These are phyloP conservation scores for Atethmia centrago DNA, from an alignment of 2,888 invertebrate species.

Conservation along the genomic window DNA sequence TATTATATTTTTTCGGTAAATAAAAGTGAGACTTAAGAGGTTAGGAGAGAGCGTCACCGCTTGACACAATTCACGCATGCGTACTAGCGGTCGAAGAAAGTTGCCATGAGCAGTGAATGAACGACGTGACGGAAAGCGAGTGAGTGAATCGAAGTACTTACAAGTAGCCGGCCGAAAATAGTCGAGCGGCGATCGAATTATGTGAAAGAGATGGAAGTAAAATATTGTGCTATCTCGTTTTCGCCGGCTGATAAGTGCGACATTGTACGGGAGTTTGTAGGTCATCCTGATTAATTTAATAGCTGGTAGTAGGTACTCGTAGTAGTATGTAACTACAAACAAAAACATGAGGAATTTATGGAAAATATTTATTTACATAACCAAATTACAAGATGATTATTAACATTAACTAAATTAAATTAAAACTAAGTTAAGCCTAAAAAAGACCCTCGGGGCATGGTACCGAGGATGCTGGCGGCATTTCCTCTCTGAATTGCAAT, in stretches of 20 bases:
- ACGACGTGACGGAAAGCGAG: constrained; percentile 59
- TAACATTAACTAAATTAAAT: too few relatives aligned
- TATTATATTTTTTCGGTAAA: constrained; percentile 56
- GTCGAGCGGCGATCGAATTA: constrained; percentile 61
- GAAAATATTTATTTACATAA: too few relatives aligned
- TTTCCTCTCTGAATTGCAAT: too few relatives aligned
- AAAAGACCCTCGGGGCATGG: too few relatives aligned
- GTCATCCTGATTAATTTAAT: constrained; percentile 52
- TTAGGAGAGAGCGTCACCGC: constrained; percentile 79
- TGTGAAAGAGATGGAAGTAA: constrained; percentile 62
- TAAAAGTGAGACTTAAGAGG: constrained; percentile 74
- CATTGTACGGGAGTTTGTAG: constrained; percentile 52
- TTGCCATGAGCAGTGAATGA: constrained; percentile 80
- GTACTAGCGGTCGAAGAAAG: constrained; percentile 86
- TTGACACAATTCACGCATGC: constrained; percentile 86
- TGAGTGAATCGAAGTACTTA: constrained; percentile 62
- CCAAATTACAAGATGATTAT: too few relatives aligned
- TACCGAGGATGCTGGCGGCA: too few relatives aligned
- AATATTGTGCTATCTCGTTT: constrained; percentile 59
- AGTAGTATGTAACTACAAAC: too few relatives aligned
- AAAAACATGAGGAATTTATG: not conserved
- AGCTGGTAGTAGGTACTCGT: constrained; percentile 1
- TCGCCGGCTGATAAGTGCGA: constrained; percentile 56
- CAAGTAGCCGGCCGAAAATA: constrained; percentile 62
- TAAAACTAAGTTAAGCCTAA: too few relatives aligned